A percentile compares a stretch with the other conserved stretches of the same genome.
Evolutionary conservation across 2,888 invertebrate species (phyloP).

Genomic region (Agrochola lota): DNA sequence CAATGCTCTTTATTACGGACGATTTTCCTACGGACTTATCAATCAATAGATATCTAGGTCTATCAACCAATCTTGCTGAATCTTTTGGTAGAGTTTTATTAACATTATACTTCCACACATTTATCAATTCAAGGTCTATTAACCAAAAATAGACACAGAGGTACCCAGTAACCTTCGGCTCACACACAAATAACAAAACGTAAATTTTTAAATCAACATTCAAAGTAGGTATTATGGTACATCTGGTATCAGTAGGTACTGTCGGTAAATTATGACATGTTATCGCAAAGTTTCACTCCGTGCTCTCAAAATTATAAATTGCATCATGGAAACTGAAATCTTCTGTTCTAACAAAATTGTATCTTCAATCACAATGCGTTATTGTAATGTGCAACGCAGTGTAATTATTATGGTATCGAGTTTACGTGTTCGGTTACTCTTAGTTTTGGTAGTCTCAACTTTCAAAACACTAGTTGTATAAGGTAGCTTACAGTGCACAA

Average conservation of each 20-base stretch:
- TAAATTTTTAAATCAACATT: conserved; percentile 46
- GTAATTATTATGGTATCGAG: conserved; percentile 3
- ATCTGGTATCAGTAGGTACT: conserved; percentile 46
- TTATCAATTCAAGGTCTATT: conserved; percentile 48
- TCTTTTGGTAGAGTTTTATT: conserved; percentile 15
- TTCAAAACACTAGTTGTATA: conserved; percentile 34
- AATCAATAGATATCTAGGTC: conserved; percentile 15
- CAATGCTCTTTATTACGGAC: neutral
- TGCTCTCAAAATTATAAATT: conserved; percentile 34
- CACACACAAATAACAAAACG: conserved; percentile 39
- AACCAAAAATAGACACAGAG: conserved; percentile 53
- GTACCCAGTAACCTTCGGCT: conserved; percentile 42
- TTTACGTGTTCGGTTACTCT: conserved; percentile 19
- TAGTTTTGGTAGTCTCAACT: conserved; percentile 27
- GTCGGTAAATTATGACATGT: conserved; percentile 31
- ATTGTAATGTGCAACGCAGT: neutral
- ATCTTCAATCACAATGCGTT: conserved; percentile 1
- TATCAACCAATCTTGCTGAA: conserved; percentile 21
- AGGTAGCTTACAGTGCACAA: neutral
- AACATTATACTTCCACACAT: conserved; percentile 19
- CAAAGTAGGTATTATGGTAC: conserved; percentile 26
- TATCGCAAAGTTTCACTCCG: conserved; percentile 17
- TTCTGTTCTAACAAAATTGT: conserved; percentile 11
- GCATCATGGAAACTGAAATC: conserved; percentile 16
- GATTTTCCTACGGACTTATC: conserved; percentile 16